These are phyloP conservation scores for Bubalus kerabau DNA, from an alignment of 2,113 vertebrate genomes.

Conservation along the genomic window DNA sequence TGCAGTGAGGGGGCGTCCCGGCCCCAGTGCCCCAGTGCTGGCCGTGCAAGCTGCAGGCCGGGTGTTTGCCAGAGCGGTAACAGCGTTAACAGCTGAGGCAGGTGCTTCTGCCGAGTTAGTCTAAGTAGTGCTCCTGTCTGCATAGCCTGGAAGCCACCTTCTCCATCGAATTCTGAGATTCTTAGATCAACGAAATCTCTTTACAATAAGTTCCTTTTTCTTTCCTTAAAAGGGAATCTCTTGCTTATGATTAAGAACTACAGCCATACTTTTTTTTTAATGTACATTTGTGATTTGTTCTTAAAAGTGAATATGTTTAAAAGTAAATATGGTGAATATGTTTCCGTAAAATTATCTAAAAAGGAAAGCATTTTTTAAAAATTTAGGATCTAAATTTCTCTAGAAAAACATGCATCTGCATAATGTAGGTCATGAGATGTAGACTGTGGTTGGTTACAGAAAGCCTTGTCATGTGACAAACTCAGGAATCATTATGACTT, in stretches of 20 bases:
- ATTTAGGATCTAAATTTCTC: not conserved
- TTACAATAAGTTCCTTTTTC: not conserved
- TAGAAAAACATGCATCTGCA: not conserved
- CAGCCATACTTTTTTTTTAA: not conserved
- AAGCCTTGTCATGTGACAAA: not conserved
- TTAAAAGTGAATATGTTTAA: not conserved
- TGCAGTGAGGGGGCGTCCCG: not conserved
- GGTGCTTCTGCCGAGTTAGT: not conserved
- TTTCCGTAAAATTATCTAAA: constrained; percentile 5
- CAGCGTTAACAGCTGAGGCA: not conserved
- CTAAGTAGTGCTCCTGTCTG: not conserved
- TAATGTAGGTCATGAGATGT: not conserved
- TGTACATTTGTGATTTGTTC: not conserved
- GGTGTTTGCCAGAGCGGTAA: not conserved
- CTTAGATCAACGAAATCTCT: not conserved
- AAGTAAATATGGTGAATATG: not conserved
- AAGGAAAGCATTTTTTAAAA: not conserved
- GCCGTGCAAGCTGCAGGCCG: not conserved
- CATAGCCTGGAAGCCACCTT: not conserved
- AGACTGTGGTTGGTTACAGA: not conserved
- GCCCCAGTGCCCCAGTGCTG: not conserved
- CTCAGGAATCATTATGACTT: not conserved
- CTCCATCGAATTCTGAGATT: not conserved
- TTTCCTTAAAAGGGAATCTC: not conserved
- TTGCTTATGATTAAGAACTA: not conserved